phyloP scores from a whole-genome alignment of 1,140 invertebrate species.

The Papilio aristodemus region DNA sequence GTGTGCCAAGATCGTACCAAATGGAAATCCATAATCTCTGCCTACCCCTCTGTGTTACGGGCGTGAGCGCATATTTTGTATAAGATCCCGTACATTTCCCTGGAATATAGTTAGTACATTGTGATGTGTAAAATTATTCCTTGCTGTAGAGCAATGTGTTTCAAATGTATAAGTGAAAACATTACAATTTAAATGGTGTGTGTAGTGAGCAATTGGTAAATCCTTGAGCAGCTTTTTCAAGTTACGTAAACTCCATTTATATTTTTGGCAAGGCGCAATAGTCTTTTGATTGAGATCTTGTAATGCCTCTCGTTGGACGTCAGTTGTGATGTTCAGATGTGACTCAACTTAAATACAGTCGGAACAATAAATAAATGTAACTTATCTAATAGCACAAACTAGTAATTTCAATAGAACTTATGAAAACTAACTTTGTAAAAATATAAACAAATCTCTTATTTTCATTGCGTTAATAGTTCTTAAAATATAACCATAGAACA shows the following conservation, averaged over 20 bases:
- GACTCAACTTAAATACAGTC: constrained; percentile 23
- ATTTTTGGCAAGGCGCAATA: constrained; percentile 59
- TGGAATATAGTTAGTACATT: no score
- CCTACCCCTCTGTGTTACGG: no score
- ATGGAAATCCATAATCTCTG: no score
- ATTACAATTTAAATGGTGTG: constrained; percentile 26
- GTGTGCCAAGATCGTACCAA: no score
- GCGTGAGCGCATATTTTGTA: no score
- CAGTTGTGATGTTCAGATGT: constrained; percentile 46
- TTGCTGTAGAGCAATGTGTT: not conserved
- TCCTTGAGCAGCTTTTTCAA: constrained; percentile 52
- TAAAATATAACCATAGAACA: not conserved
- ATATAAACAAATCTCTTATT: constrained; percentile 21
- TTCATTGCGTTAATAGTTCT: constrained; percentile 10
- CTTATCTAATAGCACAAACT: constrained; percentile 32
- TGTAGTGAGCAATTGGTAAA: constrained; percentile 51
- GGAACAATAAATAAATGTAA: constrained; percentile 46
- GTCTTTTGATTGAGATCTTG: constrained; percentile 60
- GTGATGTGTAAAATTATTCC: no score
- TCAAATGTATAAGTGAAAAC: not conserved
- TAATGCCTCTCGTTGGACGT: constrained; percentile 51
- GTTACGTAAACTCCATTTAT: constrained; percentile 32
- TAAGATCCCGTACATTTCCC: no score
- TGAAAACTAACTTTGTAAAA: constrained; percentile 24
- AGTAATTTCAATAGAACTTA: constrained; percentile 36